These are phyloP conservation scores for Calliphora vicina DNA, from an alignment of 1,140 invertebrate genomes.

Conservation along the genomic window DNA sequence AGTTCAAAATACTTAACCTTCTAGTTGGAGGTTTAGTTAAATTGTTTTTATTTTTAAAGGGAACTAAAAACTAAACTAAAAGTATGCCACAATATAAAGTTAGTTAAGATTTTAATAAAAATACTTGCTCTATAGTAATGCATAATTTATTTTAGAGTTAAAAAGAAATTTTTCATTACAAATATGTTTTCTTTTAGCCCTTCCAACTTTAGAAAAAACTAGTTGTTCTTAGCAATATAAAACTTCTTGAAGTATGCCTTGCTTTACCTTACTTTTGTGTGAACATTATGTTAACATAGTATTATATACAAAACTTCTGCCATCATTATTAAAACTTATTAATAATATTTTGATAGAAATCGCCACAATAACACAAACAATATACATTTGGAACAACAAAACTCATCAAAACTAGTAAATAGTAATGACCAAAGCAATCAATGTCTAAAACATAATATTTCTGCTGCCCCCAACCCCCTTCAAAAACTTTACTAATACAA, in stretches of 20 bases:
- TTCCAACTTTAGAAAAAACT: too few species aligned
- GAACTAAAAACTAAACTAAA: neutral
- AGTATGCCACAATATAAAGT: neutral
- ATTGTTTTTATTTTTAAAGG: too few species aligned
- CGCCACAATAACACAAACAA: neutral
- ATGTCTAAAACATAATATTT: neutral
- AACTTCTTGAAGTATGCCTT: neutral
- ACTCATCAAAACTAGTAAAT: slow-evolving; percentile 19
- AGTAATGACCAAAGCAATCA: neutral
- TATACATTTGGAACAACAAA: neutral
- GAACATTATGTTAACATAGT: neutral
- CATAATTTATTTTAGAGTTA: too few species aligned
- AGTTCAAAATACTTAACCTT: neutral
- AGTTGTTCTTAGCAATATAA: too few species aligned
- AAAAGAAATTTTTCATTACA: too few species aligned
- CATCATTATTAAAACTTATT: slow-evolving; percentile 3
- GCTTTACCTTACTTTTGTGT: neutral
- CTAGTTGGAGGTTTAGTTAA: neutral
- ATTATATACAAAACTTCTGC: neutral
- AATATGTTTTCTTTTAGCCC: too few species aligned
- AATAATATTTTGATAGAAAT: slow-evolving; percentile 12
- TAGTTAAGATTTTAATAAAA: too few species aligned
- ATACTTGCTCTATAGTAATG: too few species aligned
- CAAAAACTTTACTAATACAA: slow-evolving; percentile 23
- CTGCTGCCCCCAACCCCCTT: neutral